Conservation (phyloP, 2,113 vertebrate species). For the Oncorhynchus keta region DNA sequence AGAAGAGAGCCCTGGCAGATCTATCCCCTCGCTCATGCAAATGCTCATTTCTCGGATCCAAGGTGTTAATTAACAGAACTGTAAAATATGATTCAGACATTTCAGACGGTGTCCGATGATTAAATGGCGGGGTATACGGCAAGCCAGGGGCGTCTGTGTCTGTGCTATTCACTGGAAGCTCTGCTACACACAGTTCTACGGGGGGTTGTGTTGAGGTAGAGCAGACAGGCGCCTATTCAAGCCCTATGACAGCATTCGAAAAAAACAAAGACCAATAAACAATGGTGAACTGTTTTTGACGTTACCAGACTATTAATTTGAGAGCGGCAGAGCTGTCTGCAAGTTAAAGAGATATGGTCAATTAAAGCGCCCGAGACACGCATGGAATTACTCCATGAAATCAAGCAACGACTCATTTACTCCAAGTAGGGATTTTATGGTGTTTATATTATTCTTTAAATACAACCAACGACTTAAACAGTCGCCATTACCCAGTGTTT, state of each 20-base stretch:
- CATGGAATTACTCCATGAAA: constrained; percentile 45
- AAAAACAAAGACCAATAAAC: constrained; percentile 68
- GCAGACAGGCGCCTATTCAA: constrained; percentile 73
- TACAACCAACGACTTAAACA: constrained; percentile 64
- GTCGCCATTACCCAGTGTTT: not conserved
- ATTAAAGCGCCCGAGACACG: constrained; percentile 56
- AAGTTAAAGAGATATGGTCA: constrained; percentile 60
- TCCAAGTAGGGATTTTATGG: constrained; percentile 38
- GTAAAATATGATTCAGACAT: constrained; percentile 73
- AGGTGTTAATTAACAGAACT: constrained; percentile 69
- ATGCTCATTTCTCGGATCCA: constrained; percentile 32
- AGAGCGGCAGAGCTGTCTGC: constrained; percentile 55
- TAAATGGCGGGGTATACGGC: constrained; percentile 50
- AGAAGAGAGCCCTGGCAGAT: constrained; percentile 18
- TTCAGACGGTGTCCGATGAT: constrained; percentile 68
- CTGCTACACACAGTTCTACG: constrained; percentile 38
- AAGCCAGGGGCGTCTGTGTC: constrained; percentile 59
- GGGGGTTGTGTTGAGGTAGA: constrained; percentile 67
- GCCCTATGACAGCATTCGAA: constrained; percentile 60
- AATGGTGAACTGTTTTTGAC: constrained; percentile 74
- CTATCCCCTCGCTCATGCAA: constrained; percentile 14
- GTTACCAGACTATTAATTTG: constrained; percentile 74
- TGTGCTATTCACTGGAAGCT: constrained; percentile 56
- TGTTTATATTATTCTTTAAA: constrained; percentile 67
- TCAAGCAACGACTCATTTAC: constrained; percentile 52